Evolutionary conservation across 2,888 invertebrate genomes (phyloP).

Genomic region (Ditylenchus weischeri): DNA sequence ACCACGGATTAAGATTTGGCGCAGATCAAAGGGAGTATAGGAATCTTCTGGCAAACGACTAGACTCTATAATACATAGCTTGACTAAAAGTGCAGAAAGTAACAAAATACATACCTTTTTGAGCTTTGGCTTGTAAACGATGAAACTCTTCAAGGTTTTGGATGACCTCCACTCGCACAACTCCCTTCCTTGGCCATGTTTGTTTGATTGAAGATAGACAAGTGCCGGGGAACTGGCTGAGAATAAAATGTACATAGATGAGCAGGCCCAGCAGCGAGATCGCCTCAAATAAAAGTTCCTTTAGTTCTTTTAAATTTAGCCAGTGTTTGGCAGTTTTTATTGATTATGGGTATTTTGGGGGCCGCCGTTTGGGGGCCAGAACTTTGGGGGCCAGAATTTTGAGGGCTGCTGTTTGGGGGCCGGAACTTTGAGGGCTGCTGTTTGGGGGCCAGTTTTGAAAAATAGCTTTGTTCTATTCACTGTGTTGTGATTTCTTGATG

Average conservation of each 20-base stretch:
- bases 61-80: neutral
- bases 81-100: too few relatives aligned
- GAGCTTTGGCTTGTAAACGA: slow-evolving; percentile 6
- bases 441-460: too few relatives aligned
- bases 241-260: slow-evolving; percentile 89
- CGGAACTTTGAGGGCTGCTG: too few relatives aligned
- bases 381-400: too few relatives aligned
- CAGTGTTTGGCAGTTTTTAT: too few relatives aligned
- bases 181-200: slow-evolving; percentile 92
- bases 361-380: too few relatives aligned
- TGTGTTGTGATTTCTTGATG: too few relatives aligned
- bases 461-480: too few relatives aligned
- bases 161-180: slow-evolving; percentile 78
- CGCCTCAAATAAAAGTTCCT: slow-evolving; percentile 65
- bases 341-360: too few relatives aligned
- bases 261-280: slow-evolving; percentile 81
- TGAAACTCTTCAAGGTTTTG: slow-evolving; percentile 20
- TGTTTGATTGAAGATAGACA: slow-evolving; percentile 72
- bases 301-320: too few relatives aligned
- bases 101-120: slow-evolving; percentile 10
- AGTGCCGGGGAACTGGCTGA: slow-evolving; percentile 85
- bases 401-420: too few relatives aligned
- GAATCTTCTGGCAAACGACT: neutral
- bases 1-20: slow-evolving; percentile 6
- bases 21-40: slow-evolving; percentile 2